phyloP scores from a whole-genome alignment of 2,888 invertebrate species.

The Eupithecia subfuscata region DNA sequence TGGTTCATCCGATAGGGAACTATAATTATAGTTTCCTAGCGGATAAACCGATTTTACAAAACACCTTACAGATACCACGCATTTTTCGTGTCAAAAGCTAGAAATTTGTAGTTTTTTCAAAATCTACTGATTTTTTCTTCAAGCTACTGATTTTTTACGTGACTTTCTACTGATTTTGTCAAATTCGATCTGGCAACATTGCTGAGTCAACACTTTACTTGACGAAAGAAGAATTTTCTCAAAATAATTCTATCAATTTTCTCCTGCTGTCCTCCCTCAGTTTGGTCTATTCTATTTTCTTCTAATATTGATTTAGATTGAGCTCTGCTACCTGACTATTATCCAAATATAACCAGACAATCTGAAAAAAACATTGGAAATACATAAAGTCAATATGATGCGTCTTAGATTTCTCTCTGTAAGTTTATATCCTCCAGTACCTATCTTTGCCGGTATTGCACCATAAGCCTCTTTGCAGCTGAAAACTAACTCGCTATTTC shows the following conservation, averaged over 20 bases:
- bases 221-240: background rate
- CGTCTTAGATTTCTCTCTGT: constrained; percentile 1
- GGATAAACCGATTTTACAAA: too few relatives aligned
- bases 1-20: too few relatives aligned
- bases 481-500: background rate
- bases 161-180: too few relatives aligned
- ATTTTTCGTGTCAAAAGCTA: too few relatives aligned
- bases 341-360: background rate
- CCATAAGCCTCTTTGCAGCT: background rate
- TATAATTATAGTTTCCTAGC: too few relatives aligned
- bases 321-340: background rate
- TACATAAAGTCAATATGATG: background rate
- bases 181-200: too few relatives aligned
- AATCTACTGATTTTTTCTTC: too few relatives aligned
- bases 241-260: background rate
- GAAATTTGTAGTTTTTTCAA: too few relatives aligned
- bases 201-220: too few relatives aligned
- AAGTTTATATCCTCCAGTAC: background rate
- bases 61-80: too few relatives aligned
- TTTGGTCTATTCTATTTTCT: background rate
- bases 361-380: background rate
- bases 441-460: background rate
- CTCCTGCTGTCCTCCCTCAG: background rate
- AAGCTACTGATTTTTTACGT: too few relatives aligned
- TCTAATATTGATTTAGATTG: background rate